These are phyloP conservation scores for Gnathonemus echidnorhynchus DNA, from an alignment of 2,113 vertebrate species.

Conservation along the genomic window DNA sequence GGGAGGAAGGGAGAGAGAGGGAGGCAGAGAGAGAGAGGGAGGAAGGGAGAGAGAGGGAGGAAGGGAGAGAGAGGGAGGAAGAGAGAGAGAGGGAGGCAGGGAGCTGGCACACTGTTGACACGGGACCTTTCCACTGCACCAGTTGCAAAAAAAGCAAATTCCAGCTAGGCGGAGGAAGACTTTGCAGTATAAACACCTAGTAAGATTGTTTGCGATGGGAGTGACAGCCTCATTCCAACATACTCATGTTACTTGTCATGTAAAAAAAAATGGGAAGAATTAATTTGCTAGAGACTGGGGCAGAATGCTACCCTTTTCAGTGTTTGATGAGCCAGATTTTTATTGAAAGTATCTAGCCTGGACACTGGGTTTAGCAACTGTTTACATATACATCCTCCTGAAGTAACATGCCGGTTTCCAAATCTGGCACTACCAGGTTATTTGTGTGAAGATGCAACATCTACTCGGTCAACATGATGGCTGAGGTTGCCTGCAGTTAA, in stretches of 20 bases:
- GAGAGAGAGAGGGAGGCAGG: background rate
- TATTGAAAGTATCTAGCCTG: background rate
- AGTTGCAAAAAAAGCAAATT: conserved; percentile 24
- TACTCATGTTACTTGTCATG: background rate
- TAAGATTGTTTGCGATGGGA: background rate
- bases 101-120: conserved; percentile 12
- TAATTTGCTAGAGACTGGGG: background rate
- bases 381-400: background rate
- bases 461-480: background rate
- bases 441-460: background rate
- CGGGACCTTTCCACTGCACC: background rate
- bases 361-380: background rate
- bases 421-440: background rate
- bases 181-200: background rate
- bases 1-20: background rate
- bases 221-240: background rate
- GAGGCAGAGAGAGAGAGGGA: background rate
- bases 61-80: too few species aligned
- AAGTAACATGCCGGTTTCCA: background rate
- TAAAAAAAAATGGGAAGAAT: background rate
- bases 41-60: too few species aligned
- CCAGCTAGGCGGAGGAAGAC: conserved; percentile 1
- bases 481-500: background rate
- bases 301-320: background rate
- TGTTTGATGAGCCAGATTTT: background rate